phyloP scores from a whole-genome alignment of 2,113 vertebrate genomes.

The Poeciliopsis prolifica region DNA sequence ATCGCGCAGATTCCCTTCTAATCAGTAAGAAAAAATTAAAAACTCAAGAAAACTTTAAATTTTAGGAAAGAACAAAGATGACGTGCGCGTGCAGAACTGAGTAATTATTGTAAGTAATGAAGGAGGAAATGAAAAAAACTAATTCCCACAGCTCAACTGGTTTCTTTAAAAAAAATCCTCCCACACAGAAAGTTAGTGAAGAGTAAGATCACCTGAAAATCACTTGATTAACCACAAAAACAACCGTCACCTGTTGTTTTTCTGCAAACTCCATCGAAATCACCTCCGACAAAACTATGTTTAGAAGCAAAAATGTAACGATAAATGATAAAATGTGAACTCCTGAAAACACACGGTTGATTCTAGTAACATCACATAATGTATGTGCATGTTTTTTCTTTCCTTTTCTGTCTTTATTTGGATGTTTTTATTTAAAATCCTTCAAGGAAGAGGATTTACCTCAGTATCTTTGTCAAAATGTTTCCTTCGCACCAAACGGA shows the following conservation, averaged over 20 bases:
- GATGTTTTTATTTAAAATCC: too few relatives aligned
- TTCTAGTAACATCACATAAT: not conserved
- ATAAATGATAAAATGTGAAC: not conserved
- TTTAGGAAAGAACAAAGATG: constrained; percentile 25
- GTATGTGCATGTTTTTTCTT: not conserved
- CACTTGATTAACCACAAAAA: constrained; percentile 6
- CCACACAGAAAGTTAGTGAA: constrained; percentile 18
- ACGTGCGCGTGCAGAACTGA: constrained; percentile 25
- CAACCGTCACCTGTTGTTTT: not conserved
- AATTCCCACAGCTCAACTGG: constrained; percentile 60
- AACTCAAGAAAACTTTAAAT: not conserved
- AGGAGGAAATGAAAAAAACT: constrained; percentile 61
- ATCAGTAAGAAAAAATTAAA: not conserved
- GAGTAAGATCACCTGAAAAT: constrained; percentile 17
- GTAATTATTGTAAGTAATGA: constrained; percentile 54
- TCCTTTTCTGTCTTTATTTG: too few relatives aligned
- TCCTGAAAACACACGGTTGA: not conserved
- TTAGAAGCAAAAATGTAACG: not conserved
- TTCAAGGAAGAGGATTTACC: too few relatives aligned
- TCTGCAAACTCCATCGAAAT: not conserved
- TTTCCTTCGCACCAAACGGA: too few relatives aligned
- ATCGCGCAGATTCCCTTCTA: not conserved
- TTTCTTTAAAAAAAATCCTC: constrained; percentile 14
- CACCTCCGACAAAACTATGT: not conserved
- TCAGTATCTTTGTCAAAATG: too few relatives aligned